phyloP scores from a whole-genome alignment of 2,888 invertebrate species.

The Oxystoma pomonae region DNA sequence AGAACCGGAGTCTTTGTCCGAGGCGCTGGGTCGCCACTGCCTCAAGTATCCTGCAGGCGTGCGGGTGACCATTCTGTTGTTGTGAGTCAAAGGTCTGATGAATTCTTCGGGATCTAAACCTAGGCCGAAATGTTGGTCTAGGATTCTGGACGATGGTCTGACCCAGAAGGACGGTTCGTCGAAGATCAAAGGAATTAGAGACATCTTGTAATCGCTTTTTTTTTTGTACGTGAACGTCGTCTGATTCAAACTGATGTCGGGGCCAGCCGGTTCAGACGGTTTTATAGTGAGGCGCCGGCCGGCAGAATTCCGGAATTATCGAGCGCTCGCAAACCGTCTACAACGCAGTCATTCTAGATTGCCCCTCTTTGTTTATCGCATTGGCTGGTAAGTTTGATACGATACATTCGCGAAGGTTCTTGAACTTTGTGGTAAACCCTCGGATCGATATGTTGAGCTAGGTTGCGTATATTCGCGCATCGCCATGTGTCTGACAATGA shows the following conservation, averaged over 20 bases:
- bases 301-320: too few relatives aligned
- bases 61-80: background rate
- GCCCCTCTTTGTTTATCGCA: too few relatives aligned
- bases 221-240: background rate
- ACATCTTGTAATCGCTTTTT: background rate
- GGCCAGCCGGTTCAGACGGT: background rate
- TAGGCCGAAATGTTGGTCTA: conserved; percentile 5
- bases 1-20: conserved; percentile 20
- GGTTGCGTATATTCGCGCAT: too few relatives aligned
- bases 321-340: too few relatives aligned
- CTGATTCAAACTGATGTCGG: background rate
- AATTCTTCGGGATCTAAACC: conserved; percentile 1
- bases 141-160: conserved; percentile 1
- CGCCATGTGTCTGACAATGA: too few relatives aligned
- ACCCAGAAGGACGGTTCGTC: background rate
- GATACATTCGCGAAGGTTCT: too few relatives aligned
- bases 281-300: background rate
- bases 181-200: conserved; percentile 2
- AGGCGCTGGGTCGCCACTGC: background rate
- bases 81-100: background rate
- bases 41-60: conserved; percentile 3
- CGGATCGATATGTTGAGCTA: too few relatives aligned
- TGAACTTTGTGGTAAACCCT: too few relatives aligned
- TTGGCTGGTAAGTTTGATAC: too few relatives aligned
- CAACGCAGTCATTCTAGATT: too few relatives aligned